Base-by-base conservation (phyloP, 2,113 vertebrate genomes). In the Elephas maximus region DNA sequence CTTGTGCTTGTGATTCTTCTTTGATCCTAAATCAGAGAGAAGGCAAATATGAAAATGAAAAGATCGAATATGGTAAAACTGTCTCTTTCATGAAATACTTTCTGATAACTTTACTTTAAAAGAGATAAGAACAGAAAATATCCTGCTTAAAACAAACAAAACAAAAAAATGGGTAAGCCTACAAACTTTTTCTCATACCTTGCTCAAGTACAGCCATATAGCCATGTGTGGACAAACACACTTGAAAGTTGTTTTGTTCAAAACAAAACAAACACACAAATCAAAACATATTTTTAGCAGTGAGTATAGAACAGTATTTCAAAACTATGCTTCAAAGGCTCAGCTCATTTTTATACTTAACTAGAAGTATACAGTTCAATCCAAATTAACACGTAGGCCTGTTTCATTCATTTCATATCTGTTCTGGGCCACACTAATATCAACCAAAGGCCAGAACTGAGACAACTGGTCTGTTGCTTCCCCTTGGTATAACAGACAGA, bases 21-120 rank as follows among this genome's bases (percentile, higher is more conserved):
- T 91, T 94, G 41, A 92, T 82, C 53, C 20, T 62, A 44, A 94
- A 33, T 81, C 81, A 91, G 44, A 93, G 8, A 86, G 45, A 96
- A 91, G 57, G n/a, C 15, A 90, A n/a, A 96, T 63, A 88, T 53
- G 41, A 10, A 90, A n/a, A 96, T 63, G 41, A 44, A 89, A 28
- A 93, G 20, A 65, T 20, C 76, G 9, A 81, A 63, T 65, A 77
- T 44, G 5, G 33, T 74, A 48, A 74, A 44, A 67, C 2, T 92
- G 77, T 48, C 48, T 48, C 48, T 48, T 8, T 62, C 57, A 57
- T 69, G 45, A 88, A 44, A 30, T 24, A 14, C 8, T 21, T 65
- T 79, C 21, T 79, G 15, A 69, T 26, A 82, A 84, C 20, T 76
- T 88, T 11, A 81, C 74, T 73, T 91, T 79, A 88, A 93, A 93